phyloP scores from a whole-genome alignment of 2,888 invertebrate species.

The Dorcus hopei region DNA sequence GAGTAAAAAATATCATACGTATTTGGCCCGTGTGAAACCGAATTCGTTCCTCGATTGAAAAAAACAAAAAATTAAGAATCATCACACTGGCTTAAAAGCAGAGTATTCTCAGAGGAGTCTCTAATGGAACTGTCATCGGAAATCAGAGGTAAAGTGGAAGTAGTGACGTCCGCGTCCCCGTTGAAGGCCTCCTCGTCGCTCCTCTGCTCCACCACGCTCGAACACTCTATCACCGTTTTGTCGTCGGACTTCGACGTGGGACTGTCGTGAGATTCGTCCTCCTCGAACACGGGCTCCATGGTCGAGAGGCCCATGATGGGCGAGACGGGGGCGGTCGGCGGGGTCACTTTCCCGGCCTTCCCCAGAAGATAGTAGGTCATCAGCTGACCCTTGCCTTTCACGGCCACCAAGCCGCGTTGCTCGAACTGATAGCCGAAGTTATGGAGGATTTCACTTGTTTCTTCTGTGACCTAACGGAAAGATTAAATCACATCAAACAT shows the following conservation, averaged over 20 bases:
- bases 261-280: conserved; percentile 48
- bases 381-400: conserved; percentile 95
- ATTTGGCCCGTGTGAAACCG: no score
- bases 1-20: no score
- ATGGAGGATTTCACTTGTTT: conserved; percentile 85
- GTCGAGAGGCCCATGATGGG: conserved; percentile 33
- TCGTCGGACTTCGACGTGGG: conserved; percentile 46
- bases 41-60: no score
- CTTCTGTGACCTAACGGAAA: conserved; percentile 80
- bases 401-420: conserved; percentile 90
- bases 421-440: conserved; percentile 90
- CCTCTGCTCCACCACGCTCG: conserved; percentile 28
- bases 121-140: conserved; percentile 38
- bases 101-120: conserved; percentile 41
- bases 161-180: conserved; percentile 34
- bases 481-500: not conserved
- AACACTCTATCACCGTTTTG: conserved; percentile 44
- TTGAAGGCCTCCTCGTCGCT: conserved; percentile 41
- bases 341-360: conserved; percentile 49
- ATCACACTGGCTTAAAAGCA: conserved; percentile 33
- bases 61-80: conserved; percentile 20
- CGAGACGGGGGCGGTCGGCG: conserved; percentile 44
- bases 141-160: conserved; percentile 34
- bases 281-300: conserved; percentile 49
- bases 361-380: conserved; percentile 90